Base-by-base conservation (phyloP, 2,888 invertebrate species). In the Liopterus haemorrhoidalis region DNA sequence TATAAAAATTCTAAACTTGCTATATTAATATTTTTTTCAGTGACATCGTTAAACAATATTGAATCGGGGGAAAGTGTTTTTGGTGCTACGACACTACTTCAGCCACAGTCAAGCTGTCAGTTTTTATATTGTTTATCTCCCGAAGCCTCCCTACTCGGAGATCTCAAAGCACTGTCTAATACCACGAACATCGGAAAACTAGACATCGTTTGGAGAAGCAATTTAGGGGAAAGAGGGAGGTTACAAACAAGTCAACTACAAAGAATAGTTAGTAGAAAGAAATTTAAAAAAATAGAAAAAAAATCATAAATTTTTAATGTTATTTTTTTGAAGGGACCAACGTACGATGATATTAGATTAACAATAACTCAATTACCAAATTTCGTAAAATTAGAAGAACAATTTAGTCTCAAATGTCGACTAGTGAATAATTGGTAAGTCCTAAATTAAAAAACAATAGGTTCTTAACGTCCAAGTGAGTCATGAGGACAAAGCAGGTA, bases 131-230 rank as follows among this genome's bases (percentile, higher is more conserved):
- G 92, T 60, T 76, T 97, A 36, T 81, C 83, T 39, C 93, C 93
- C 3, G 82, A 82, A 61, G 77, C 81, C 38, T 83, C 81, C 62
- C 74, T 86, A 49, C 74, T 81, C 8, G 78, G 79, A 41, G 87
- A 91, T 68, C 78, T 83, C 11, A 85, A 86, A 60, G 72, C 85
- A 45, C 72, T 93, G 51, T 82, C 85, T 54, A 82, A 84, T 49
- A 84, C 88, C 8, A 90, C 87, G 40, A 87, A 86, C 63, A 88
- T 97, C 58, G 97, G 97, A 2, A 97, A 96, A 70, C 72, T 99
- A 41, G 97, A 99, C 69, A 97, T 99, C 62, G 88, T 94, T 6
- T 99, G 99, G 99, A 78, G 95, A 56, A 94, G 95, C 20, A 90
- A 92, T 69, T 79, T 97, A 59, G 97, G 97, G 14, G 97, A 97